These are phyloP conservation scores for Gymnoscopelus braueri DNA, from an alignment of 2,797 vertebrate genomes.

Conservation along the genomic window DNA sequence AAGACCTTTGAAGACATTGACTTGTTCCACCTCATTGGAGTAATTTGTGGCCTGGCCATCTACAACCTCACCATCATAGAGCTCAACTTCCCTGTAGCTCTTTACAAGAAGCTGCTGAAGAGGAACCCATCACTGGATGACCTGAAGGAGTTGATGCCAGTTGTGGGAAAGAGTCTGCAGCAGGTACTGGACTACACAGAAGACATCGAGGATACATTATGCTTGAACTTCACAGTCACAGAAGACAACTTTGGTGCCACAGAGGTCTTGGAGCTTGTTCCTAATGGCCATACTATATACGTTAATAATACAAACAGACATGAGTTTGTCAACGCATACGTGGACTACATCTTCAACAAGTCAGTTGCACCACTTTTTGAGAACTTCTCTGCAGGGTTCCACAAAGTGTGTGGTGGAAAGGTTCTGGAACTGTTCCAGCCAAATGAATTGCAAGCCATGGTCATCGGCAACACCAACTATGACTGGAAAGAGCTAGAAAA, in stretches of 20 bases:
- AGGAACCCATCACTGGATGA: conserved; percentile 91
- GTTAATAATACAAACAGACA: conserved; percentile 95
- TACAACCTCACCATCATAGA: conserved; percentile 99
- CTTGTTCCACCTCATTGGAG: conserved; percentile 95
- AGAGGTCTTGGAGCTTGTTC: conserved; percentile 92
- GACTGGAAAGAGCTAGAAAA: conserved; percentile 97
- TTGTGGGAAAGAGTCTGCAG: conserved; percentile 96
- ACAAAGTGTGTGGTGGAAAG: conserved; percentile 98
- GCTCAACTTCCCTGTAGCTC: conserved; percentile 95
- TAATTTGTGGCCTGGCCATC: conserved; percentile 98
- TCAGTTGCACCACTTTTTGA: conserved; percentile 93
- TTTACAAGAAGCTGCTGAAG: conserved; percentile 98
- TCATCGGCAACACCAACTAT: conserved; percentile 97
- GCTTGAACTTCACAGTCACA: conserved; percentile 97
- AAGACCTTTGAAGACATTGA: conserved; percentile 99
- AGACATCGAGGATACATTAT: conserved; percentile 94
- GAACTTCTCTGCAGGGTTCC: conserved; percentile 94
- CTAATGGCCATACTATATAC: conserved; percentile 88
- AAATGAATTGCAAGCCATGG: conserved; percentile 97
- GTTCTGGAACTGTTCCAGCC: conserved; percentile 98
- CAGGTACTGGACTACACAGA: conserved; percentile 94
- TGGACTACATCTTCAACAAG: conserved; percentile 93
- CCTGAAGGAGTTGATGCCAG: conserved; percentile 95
- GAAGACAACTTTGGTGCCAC: conserved; percentile 97
- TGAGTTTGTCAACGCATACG: conserved; percentile 93